phyloP scores from a whole-genome alignment of 2,797 vertebrate species.

The Phalanger gymnotis region DNA sequence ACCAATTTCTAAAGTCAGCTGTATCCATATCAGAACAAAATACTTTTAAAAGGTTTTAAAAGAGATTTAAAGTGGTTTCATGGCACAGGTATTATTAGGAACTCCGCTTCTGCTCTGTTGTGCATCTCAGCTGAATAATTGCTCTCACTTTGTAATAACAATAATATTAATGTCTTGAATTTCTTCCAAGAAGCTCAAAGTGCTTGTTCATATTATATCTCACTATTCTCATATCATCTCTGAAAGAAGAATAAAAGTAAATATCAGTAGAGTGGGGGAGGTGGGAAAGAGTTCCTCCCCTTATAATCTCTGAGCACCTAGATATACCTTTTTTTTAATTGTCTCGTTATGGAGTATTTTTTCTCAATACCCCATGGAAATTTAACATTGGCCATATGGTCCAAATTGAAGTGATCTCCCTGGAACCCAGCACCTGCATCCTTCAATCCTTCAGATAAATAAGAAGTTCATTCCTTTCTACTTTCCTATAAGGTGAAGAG shows the following conservation, averaged over 20 bases:
- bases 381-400: neutral
- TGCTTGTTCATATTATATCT: neutral
- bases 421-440: conserved; percentile 22
- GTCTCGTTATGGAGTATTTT: conserved; percentile 53
- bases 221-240: conserved; percentile 17
- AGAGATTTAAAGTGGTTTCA: conserved; percentile 64
- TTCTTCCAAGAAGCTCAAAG: conserved; percentile 28
- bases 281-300: neutral
- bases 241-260: neutral
- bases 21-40: conserved; percentile 69
- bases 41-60: conserved; percentile 64
- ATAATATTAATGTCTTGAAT: conserved; percentile 20
- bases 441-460: conserved; percentile 23
- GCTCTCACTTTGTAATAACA: conserved; percentile 22
- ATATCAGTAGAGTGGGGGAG: conserved; percentile 2
- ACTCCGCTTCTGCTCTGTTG: conserved; percentile 56
- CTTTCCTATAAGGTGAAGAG: neutral
- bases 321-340: conserved; percentile 12
- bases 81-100: conserved; percentile 72
- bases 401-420: conserved; percentile 32
- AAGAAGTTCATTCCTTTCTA: conserved; percentile 33
- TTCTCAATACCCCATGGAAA: conserved; percentile 47
- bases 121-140: conserved; percentile 58
- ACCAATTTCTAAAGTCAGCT: conserved; percentile 67
- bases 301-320: neutral